phyloP scores from a whole-genome alignment of 2,797 vertebrate species.

The Sardinella longiceps region DNA sequence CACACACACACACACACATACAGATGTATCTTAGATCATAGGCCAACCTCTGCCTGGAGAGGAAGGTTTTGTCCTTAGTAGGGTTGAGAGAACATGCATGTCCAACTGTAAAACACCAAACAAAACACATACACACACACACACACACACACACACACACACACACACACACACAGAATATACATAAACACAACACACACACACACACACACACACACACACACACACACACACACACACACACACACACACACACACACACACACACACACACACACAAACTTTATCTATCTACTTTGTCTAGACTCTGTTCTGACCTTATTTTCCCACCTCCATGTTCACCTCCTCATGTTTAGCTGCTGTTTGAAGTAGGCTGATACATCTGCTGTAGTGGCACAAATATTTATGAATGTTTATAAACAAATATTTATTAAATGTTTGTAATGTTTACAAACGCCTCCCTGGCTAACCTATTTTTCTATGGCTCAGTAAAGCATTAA shows the following conservation, averaged over 20 bases:
- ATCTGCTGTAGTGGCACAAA: not conserved
- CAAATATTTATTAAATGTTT: not conserved
- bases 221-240: too few relatives aligned
- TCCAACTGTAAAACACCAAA: not conserved
- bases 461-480: not conserved
- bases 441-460: not conserved
- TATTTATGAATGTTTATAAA: slow-evolving; percentile 1
- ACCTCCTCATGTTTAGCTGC: not conserved
- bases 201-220: too few relatives aligned
- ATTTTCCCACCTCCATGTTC: not conserved
- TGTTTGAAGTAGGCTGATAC: not conserved
- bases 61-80: not conserved
- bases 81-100: not conserved
- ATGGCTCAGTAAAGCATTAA: not conserved
- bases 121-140: too few relatives aligned
- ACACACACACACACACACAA: too few relatives aligned
- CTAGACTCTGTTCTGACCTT: not conserved
- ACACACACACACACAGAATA: too few relatives aligned
- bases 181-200: too few relatives aligned
- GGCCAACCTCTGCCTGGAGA: not conserved
- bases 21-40: not conserved
- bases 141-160: too few relatives aligned
- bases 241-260: too few relatives aligned
- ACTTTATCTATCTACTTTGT: not conserved
- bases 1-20: slow-evolving; percentile 17